Percentiles rank a stretch among this genome's conserved stretches.
Conservation (phyloP, 2,113 vertebrate genomes). For the Peromyscus leucopus region DNA sequence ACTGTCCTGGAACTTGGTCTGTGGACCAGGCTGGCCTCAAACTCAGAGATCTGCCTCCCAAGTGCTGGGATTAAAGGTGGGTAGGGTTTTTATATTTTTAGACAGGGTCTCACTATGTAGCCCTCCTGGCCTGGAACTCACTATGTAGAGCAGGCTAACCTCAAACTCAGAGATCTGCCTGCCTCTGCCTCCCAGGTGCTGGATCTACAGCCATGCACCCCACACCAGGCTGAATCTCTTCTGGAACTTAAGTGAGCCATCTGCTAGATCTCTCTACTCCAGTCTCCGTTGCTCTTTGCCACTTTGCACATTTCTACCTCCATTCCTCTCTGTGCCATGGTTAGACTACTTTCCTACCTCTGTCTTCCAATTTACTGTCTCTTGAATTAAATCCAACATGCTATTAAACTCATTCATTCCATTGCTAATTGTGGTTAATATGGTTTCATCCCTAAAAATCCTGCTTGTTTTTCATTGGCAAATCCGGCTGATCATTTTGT, state of each 20-base stretch:
- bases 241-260: not conserved
- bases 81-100: not conserved
- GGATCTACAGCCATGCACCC: not conserved
- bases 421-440: not conserved
- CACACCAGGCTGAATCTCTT: not conserved
- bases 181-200: not conserved
- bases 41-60: too few species aligned
- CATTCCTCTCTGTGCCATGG: not conserved
- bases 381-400: not conserved
- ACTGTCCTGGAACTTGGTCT: too few species aligned
- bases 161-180: not conserved
- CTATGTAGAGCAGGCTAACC: not conserved
- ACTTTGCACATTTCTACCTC: not conserved
- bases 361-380: slow-evolving; percentile 8
- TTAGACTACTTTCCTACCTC: not conserved
- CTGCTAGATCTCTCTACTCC: not conserved
- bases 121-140: not conserved
- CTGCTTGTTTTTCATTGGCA: not conserved
- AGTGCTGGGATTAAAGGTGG: too few species aligned
- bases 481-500: not conserved
- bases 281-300: not conserved
- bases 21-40: too few species aligned
- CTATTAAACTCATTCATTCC: not conserved
- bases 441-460: slow-evolving; percentile 25
- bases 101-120: not conserved